Percentiles rank a stretch among this genome's conserved stretches.
Conservation (phyloP, 2,797 vertebrate genomes). For the Propithecus deckenii region DNA sequence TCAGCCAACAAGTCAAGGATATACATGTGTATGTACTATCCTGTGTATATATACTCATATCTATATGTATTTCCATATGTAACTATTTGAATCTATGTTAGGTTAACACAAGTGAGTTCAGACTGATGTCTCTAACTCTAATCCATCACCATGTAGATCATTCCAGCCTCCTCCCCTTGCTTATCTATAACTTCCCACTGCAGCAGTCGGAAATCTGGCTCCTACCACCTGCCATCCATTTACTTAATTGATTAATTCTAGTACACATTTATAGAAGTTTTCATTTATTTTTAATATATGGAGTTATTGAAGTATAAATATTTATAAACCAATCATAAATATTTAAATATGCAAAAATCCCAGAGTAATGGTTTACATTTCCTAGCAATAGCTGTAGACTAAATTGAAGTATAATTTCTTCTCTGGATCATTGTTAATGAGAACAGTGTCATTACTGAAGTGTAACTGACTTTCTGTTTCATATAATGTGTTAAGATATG, state of each 20-base stretch:
- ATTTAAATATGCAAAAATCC: slow-evolving; percentile 28
- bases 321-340: slow-evolving; percentile 45
- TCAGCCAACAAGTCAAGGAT: not conserved
- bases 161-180: not conserved
- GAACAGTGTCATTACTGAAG: not conserved
- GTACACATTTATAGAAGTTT: not conserved
- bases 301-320: slow-evolving; percentile 53
- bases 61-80: not conserved
- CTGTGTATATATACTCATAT: not conserved
- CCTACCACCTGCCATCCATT: not conserved
- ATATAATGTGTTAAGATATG: not conserved
- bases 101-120: not conserved
- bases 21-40: not conserved
- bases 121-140: not conserved
- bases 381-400: not conserved
- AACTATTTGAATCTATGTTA: not conserved
- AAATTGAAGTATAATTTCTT: slow-evolving; percentile 40
- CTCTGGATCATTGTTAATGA: slow-evolving; percentile 30
- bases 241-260: slow-evolving; percentile 26
- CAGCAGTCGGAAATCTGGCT: not conserved
- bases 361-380: slow-evolving; percentile 33
- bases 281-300: slow-evolving; percentile 52
- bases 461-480: not conserved
- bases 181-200: not conserved
- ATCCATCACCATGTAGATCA: not conserved